Evolutionary conservation across 2,888 invertebrate species (phyloP), one percentile per base, ranked within the genome.

Genomic region (Zhengitettix transpicula): DNA sequence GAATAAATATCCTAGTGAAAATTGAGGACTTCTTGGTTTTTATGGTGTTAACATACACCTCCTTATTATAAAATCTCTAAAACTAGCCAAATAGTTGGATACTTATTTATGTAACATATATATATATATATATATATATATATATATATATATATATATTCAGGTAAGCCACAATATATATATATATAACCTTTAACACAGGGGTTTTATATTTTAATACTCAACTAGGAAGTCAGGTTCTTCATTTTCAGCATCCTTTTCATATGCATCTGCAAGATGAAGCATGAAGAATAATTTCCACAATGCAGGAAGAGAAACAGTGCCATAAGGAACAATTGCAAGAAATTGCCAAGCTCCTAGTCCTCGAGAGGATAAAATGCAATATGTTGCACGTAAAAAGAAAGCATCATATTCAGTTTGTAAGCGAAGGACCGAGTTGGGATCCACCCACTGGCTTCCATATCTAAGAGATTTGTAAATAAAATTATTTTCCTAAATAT

Each of bases 291-390:
- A 84, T 60, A 85, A 75, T 67, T 79, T 78, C 84, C 84, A 85
- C n/a, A 83, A 69, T 9, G 79, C 78, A 56, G 73, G 71, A 1
- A 76, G 69, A 11, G 82, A 79, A 41, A 85, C 77, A 55, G 77
- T 73, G 62, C 77, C 74, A 68, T 82, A 87, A 0, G 89, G 88
- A 65, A 89, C 76, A 17, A 84, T 82, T 14, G 87, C 84, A 66
- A 89, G 78, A 73, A 88, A 89, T 71, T 90, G 89, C 85, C 89
- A 87, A 2, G 87, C 84, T 10, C 87, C 86, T 62, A 86, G 75
- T 68, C 83, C 83, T 55, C 83, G 81, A 0, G 85, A 83, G 2
- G 81, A 79, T 68, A 86, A 84, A 60, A 89, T 81, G 65, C 80
- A 82, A 60, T 81, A 77, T 44, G 83, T 83, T 1, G 87, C 82